Evolutionary conservation across 1,140 invertebrate genomes (phyloP).

Genomic region (Hestina assimilis): DNA sequence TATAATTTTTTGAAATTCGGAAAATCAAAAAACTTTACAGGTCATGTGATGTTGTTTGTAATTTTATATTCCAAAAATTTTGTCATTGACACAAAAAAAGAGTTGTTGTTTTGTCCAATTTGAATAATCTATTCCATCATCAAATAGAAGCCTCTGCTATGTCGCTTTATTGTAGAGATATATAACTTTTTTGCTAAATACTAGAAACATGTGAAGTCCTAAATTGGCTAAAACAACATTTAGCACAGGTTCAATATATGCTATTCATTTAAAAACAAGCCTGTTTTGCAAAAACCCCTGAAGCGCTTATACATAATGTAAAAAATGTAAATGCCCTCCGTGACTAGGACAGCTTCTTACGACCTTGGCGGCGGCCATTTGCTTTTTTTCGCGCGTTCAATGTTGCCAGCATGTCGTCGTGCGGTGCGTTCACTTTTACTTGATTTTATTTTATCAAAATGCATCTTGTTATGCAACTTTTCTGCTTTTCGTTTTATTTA

Average conservation of each 20-base stretch:
- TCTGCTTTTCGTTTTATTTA: slow-evolving; percentile 33
- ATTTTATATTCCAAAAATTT: neutral
- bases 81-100: too few species aligned
- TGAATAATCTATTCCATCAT: too few species aligned
- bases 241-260: too few species aligned
- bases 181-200: too few species aligned
- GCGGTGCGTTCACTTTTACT: slow-evolving; percentile 61
- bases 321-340: slow-evolving; percentile 74
- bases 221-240: too few species aligned
- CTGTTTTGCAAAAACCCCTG: slow-evolving; percentile 44
- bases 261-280: slow-evolving; percentile 38
- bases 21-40: neutral
- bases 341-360: slow-evolving; percentile 75
- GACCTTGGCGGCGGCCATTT: slow-evolving; percentile 74
- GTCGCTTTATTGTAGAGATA: too few species aligned
- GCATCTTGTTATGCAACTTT: slow-evolving; percentile 67
- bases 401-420: slow-evolving; percentile 71
- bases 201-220: too few species aligned
- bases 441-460: slow-evolving; percentile 53
- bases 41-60: too few species aligned
- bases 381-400: slow-evolving; percentile 75
- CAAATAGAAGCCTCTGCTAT: too few species aligned
- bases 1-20: neutral
- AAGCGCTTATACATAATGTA: slow-evolving; percentile 66
- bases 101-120: too few species aligned